Percentiles rank a stretch among this genome's conserved stretches.
Conservation (phyloP, 2,888 invertebrate species). For the Campopleginae sp. region DNA sequence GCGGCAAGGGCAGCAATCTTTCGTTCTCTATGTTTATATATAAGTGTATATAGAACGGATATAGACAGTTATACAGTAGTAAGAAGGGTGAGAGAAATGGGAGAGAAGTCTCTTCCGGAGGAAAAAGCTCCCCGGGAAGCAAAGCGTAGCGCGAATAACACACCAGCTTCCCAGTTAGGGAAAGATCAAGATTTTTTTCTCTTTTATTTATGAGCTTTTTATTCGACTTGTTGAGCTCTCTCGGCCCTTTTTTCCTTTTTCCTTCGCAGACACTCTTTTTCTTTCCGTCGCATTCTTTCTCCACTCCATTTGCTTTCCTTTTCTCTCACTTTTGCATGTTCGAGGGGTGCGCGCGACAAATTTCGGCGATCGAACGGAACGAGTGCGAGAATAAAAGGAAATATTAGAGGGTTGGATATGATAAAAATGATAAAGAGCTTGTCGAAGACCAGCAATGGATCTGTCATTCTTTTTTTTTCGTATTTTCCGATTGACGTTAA, state of each 20-base stretch:
- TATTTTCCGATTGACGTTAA: neutral
- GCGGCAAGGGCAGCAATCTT: conserved; percentile 67
- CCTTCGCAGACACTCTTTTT: conserved; percentile 59
- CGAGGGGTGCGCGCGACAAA: conserved; percentile 60
- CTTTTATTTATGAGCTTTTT: conserved; percentile 84
- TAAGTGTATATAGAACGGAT: conserved; percentile 37
- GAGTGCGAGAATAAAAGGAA: conserved; percentile 65
- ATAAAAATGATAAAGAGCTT: conserved; percentile 67
- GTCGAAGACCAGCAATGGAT: conserved; percentile 46
- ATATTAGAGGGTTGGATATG: conserved; percentile 24
- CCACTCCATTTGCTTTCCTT: conserved; percentile 48
- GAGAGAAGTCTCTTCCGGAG: conserved; percentile 68
- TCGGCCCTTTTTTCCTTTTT: conserved; percentile 68
- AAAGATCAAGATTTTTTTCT: conserved; percentile 73
- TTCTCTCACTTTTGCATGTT: conserved; percentile 40
- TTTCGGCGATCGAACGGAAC: conserved; percentile 50
- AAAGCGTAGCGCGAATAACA: conserved; percentile 70
- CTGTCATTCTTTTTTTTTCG: conserved; percentile 5
- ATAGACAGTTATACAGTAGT: conserved; percentile 70
- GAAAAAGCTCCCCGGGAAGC: conserved; percentile 73
- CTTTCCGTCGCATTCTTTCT: conserved; percentile 57
- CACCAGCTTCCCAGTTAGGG: conserved; percentile 65
- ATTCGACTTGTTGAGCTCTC: conserved; percentile 84
- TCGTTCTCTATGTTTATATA: conserved; percentile 27
- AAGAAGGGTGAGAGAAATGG: conserved; percentile 70